A percentile compares a stretch with the other conserved stretches of the same genome.
Conservation (phyloP, 2,797 vertebrate species). For the Synanceia verrucosa region DNA sequence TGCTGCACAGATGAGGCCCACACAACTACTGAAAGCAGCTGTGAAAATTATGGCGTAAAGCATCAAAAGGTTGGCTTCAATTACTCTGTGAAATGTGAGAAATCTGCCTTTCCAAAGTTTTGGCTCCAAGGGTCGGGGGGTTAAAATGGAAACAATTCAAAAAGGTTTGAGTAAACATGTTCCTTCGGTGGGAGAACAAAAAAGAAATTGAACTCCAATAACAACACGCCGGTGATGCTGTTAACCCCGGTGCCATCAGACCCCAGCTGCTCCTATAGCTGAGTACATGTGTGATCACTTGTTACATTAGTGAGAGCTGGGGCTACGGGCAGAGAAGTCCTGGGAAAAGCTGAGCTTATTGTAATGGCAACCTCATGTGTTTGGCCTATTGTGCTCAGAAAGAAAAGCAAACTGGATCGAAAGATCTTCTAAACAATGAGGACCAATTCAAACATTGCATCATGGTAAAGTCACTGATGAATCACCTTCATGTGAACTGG, state of each 20-base stretch:
- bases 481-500: constrained; percentile 16
- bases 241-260: constrained; percentile 66
- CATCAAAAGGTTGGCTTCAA: constrained; percentile 66
- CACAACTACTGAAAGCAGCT: constrained; percentile 62
- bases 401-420: constrained; percentile 70
- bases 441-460: constrained; percentile 55
- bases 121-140: constrained; percentile 43
- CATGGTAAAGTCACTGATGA: constrained; percentile 29
- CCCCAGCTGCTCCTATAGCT: constrained; percentile 28
- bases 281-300: constrained; percentile 64
- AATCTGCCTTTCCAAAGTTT: constrained; percentile 51
- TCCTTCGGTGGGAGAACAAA: constrained; percentile 62
- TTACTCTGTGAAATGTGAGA: constrained; percentile 71
- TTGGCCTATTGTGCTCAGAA: constrained; percentile 43
- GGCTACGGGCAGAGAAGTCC: constrained; percentile 47
- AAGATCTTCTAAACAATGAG: constrained; percentile 64
- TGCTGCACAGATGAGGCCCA: constrained; percentile 42
- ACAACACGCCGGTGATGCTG: constrained; percentile 58
- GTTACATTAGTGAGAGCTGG: constrained; percentile 50
- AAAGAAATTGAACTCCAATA: constrained; percentile 62
- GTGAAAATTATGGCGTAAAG: constrained; percentile 55
- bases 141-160: constrained; percentile 77
- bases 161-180: constrained; percentile 67
- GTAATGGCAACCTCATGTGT: constrained; percentile 79
- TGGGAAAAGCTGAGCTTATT: constrained; percentile 54